Base-by-base conservation (phyloP, 1,140 invertebrate species). In the Drosophila lini region DNA sequence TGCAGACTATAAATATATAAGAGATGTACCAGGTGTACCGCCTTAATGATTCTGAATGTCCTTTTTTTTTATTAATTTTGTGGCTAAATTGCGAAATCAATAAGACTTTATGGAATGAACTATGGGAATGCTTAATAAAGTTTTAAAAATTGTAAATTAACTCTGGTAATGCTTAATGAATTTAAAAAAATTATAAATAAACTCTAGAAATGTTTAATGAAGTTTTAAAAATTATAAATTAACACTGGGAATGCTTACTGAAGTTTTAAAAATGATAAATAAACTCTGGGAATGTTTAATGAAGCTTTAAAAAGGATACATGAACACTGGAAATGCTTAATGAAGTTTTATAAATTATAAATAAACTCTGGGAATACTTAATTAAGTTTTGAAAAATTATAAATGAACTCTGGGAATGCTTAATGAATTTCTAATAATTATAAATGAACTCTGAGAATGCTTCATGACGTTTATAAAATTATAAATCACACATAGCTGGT, bases 1-100 rank as follows among this genome's bases (percentile, higher is more conserved):
- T 65, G 48, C 25, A 28, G 36, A 31, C 40, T 32, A 48, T 53
- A 45, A 59, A 22, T 59, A 41, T 25, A 55, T 3, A 38, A 22
- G 32, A 45, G 15, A 48, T 59, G 44, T 67, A 52, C 73, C 73
- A 40, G 65, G 56, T 53, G 68, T 74, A 53, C 70, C 70, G 22
- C 40, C 5, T 5, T 31, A 16, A 53, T 38, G 16, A 65, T 58
- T 58, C n/a, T 34, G 36, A 28, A 34, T 11, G 31, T 25, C 8
- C 0, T 1, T 19, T 19, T 19, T 22, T 22, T 22, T 22, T 2
- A 22, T 22, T 22, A 22, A 22, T 22, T 22, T 22, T 25, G 32
- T 61, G 19, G 28, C 11, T 11, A 15, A 36, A 53, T 36, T 11
- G 7, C 11, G 19, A 31, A 45, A 47, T 31, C 5, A 31, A 45